Base-by-base conservation (phyloP, 2,888 invertebrate genomes). In the Zygaena filipendulae region DNA sequence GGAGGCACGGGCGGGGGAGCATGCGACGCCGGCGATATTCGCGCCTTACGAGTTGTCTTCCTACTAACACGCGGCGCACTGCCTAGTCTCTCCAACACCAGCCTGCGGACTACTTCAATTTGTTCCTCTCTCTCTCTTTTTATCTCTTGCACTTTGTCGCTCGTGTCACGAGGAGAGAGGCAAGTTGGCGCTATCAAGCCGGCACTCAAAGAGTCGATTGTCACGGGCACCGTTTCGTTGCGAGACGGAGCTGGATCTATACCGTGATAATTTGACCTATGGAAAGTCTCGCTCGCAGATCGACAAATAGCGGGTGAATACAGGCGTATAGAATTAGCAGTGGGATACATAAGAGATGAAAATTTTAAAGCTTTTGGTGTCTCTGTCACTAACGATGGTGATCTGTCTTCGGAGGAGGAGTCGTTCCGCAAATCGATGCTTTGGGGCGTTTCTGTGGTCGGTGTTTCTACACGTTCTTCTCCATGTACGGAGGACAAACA, bases 71-170 rank as follows among this genome's bases (percentile, higher is more conserved):
- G 47, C 11, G 54, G 45, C 1, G 48, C 59, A 21, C 49, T 58
- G 0, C 75, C 75, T 46, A 91, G 72, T 60, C 90, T 87, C 51
- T 89, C 91, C 82, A 93, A 85, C 27, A 94, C 88, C 66, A 94
- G 77, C 56, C 92, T 87, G 47, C 92, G 86, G 24, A 94, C 90
- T 13, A 93, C 80, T 55, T 88, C 90, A 39, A 92, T 92, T 62
- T 93, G 92, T 52, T 91, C 88, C 20, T 88, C 88, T 30, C 92
- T 81, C 55, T 92, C 91, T 51, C 88, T 85, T 38, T 88, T 87
- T 18, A 93, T 82, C 67, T 90, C 88, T 55, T 91, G 89, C 29
- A 90, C 80, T 54, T 87, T 88, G 32, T 85, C 80, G 2, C 82
- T 83, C 3, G 87, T 81, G 21, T 62, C 63, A 1, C 50, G 46